Evolutionary conservation across 2,888 invertebrate species (phyloP).

Genomic region (Ormyrus thymus): DNA sequence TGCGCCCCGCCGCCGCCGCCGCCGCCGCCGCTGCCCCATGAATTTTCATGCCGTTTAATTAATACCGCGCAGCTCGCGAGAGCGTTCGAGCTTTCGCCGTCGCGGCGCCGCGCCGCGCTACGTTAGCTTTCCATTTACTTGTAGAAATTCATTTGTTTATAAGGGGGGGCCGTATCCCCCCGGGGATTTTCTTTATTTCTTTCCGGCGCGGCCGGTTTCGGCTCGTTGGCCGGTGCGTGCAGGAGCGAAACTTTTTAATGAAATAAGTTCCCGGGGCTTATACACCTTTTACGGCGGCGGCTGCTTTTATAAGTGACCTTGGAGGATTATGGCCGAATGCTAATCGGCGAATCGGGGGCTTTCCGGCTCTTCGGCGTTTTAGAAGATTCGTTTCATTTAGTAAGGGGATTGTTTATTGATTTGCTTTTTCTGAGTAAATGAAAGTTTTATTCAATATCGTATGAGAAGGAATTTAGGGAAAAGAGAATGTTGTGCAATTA

Average conservation of each 20-base stretch:
- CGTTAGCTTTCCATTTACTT: neutral
- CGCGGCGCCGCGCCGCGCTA: too few species aligned
- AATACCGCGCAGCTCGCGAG: conserved; percentile 12
- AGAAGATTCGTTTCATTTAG: too few species aligned
- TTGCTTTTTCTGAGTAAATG: too few species aligned
- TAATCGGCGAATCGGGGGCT: too few species aligned
- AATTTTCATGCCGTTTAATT: conserved; percentile 52
- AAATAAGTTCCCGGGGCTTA: conserved; percentile 10
- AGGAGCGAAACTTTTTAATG: conserved; percentile 29
- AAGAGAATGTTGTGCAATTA: too few species aligned
- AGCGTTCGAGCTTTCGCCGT: too few species aligned
- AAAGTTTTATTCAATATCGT: too few species aligned
- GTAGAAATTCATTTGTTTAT: conserved; percentile 35
- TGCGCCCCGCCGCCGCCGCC: neutral
- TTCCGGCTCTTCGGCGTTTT: too few species aligned
- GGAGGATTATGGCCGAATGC: neutral
- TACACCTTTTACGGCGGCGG: conserved; percentile 7
- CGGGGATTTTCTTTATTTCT: neutral
- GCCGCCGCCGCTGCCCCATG: conserved; percentile 20
- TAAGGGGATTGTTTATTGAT: too few species aligned
- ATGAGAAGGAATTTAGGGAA: too few species aligned
- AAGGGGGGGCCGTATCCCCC: neutral
- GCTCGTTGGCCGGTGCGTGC: neutral
- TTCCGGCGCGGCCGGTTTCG: neutral
- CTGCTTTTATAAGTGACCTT: conserved; percentile 9